A percentile compares a stretch with the other conserved stretches of the same genome.
Conservation (phyloP, 2,113 vertebrate species). For the Leucosticte australis region DNA sequence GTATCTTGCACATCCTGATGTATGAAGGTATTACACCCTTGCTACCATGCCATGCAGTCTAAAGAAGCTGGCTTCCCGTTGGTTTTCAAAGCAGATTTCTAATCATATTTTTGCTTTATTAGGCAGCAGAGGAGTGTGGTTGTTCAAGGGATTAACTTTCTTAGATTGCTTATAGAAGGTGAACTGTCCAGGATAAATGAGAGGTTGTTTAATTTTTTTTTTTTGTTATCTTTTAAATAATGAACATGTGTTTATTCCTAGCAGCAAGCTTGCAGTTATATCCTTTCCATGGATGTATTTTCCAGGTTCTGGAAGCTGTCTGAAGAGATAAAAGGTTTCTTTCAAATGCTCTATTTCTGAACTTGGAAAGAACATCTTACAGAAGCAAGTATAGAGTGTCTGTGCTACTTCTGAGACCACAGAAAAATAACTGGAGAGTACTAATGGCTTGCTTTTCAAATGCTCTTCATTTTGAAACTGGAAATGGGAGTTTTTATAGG, state of each 20-base stretch:
- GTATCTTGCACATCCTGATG: fast-evolving
- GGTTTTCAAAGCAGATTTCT: not conserved
- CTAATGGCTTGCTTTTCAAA: constrained; percentile 20
- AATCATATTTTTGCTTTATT: not conserved
- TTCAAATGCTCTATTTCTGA: not conserved
- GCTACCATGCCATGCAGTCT: not conserved
- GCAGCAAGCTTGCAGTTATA: not conserved
- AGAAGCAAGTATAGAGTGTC: not conserved
- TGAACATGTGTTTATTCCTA: not conserved
- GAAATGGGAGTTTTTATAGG: not conserved
- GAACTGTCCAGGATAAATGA: not conserved
- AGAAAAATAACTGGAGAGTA: not conserved
- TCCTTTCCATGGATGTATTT: not conserved
- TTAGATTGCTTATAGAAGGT: not conserved
- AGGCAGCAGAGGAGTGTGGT: not conserved
- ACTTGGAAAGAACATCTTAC: not conserved
- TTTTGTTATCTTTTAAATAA: not conserved
- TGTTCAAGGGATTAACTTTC: not conserved
- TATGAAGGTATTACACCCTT: not conserved
- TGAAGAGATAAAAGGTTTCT: not conserved
- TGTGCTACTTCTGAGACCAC: not conserved
- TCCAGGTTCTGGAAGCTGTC: not conserved
- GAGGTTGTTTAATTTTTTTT: not conserved
- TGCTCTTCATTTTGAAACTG: not conserved
- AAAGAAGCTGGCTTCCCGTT: not conserved